A percentile compares a stretch with the other conserved stretches of the same genome.
phyloP scores from a whole-genome alignment of 2,888 invertebrate species.

The Campoplex nolae region DNA sequence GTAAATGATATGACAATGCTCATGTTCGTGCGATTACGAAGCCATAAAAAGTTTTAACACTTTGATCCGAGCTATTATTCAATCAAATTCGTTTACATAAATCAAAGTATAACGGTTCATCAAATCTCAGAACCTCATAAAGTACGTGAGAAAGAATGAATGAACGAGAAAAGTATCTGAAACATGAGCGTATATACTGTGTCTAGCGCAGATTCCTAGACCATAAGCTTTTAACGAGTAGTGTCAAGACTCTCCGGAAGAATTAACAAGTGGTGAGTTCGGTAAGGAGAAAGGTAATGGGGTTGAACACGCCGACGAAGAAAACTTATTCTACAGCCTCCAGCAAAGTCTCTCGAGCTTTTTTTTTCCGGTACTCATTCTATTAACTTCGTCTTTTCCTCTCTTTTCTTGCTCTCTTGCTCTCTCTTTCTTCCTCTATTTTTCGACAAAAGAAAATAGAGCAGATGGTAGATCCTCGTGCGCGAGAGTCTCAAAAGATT shows the following conservation, averaged over 20 bases:
- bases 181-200: background rate
- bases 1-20: background rate
- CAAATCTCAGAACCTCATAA: background rate
- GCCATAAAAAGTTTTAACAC: background rate
- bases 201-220: constrained; percentile 25
- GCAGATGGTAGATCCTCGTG: constrained; percentile 12
- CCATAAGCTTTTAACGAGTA: constrained; percentile 55
- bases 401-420: background rate
- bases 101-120: background rate
- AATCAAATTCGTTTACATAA: background rate
- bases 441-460: constrained; percentile 40
- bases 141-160: background rate
- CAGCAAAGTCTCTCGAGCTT: constrained; percentile 33
- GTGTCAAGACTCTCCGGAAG: constrained; percentile 40
- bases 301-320: constrained; percentile 40
- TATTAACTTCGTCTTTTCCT: background rate
- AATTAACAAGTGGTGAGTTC: constrained; percentile 55
- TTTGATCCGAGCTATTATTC: background rate
- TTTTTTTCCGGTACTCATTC: constrained; percentile 17
- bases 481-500: constrained; percentile 32
- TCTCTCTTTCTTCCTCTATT: background rate
- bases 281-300: constrained; percentile 17
- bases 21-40: background rate
- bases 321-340: constrained; percentile 35
- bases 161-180: background rate